A percentile compares a stretch with the other conserved stretches of the same genome.
These are phyloP conservation scores for Crocallis elinguaria DNA, from an alignment of 2,888 invertebrate genomes.

Conservation along the genomic window DNA sequence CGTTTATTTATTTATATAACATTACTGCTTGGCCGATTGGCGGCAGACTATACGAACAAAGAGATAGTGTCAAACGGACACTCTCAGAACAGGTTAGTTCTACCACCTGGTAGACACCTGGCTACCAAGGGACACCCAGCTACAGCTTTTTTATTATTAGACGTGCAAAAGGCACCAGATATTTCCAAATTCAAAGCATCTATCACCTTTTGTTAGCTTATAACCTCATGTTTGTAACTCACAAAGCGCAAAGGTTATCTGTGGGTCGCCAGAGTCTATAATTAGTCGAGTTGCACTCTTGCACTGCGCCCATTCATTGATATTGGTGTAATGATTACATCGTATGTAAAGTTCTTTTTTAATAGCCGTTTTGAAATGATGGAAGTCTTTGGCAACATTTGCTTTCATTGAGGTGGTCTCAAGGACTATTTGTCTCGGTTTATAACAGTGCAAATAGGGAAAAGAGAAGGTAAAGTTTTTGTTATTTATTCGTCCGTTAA, in stretches of 20 bases:
- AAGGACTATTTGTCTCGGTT: too few relatives aligned
- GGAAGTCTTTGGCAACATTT: not conserved
- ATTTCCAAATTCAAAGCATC: not conserved
- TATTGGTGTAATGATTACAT: constrained; percentile 20
- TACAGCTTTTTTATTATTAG: too few relatives aligned
- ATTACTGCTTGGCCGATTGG: too few relatives aligned
- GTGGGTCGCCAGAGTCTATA: constrained; percentile 29
- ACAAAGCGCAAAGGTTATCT: constrained; percentile 32
- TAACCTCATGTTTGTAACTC: constrained; percentile 8
- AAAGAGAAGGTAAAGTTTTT: too few relatives aligned
- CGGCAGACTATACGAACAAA: too few relatives aligned
- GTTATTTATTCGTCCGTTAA: too few relatives aligned
- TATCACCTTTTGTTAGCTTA: not conserved
- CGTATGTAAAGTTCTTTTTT: not conserved
- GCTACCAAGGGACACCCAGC: too few relatives aligned
- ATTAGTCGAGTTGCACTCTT: constrained; percentile 34
- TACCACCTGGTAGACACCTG: too few relatives aligned
- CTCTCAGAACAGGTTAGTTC: too few relatives aligned
- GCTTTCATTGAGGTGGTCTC: not conserved
- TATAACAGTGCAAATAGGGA: too few relatives aligned
- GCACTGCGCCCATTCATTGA: constrained; percentile 32
- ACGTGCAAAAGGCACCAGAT: not conserved
- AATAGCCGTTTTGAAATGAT: constrained; percentile 7
- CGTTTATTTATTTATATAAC: too few relatives aligned
- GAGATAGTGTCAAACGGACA: too few relatives aligned